Conservation (phyloP, 2,113 vertebrate genomes). For the Todiramphus chloris region DNA sequence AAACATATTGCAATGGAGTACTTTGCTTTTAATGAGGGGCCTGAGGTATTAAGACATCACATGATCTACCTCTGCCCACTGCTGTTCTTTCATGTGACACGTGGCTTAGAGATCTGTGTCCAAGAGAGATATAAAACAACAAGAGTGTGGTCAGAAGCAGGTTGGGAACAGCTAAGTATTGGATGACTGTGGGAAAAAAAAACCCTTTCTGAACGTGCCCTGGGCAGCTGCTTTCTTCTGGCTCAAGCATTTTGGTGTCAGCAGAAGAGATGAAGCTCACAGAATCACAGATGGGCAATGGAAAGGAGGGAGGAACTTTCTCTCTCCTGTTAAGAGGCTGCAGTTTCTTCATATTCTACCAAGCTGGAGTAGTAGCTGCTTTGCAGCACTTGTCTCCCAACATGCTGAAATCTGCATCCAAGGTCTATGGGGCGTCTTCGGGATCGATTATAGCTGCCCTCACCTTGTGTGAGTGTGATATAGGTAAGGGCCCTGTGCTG, state of each 20-base stretch:
- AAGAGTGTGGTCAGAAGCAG: not conserved
- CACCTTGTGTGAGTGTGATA: constrained; percentile 26
- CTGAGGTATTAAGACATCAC: not conserved
- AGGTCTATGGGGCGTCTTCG: constrained; percentile 77
- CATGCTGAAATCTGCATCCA: constrained; percentile 63
- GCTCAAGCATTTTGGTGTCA: not conserved
- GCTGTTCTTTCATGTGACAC: not conserved
- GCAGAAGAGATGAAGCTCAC: not conserved
- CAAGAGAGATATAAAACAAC: not conserved
- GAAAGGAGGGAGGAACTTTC: not conserved
- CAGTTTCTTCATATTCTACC: constrained; percentile 69
- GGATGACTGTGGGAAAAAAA: not conserved
- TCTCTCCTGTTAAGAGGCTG: constrained; percentile 80
- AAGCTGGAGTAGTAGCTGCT: constrained; percentile 73
- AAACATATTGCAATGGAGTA: not conserved
- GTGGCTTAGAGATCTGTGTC: not conserved
- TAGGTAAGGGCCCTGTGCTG: constrained; percentile 61
- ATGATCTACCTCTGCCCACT: not conserved
- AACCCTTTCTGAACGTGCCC: not conserved
- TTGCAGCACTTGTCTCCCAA: constrained; percentile 64
- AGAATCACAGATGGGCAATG: not conserved
- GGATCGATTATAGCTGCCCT: constrained; percentile 73
- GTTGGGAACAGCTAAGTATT: not conserved
- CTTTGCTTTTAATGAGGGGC: not conserved
- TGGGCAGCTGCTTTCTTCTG: not conserved